These are phyloP conservation scores for Gymnothorax javanicus DNA, from an alignment of 2,797 vertebrate genomes.

Conservation along the genomic window DNA sequence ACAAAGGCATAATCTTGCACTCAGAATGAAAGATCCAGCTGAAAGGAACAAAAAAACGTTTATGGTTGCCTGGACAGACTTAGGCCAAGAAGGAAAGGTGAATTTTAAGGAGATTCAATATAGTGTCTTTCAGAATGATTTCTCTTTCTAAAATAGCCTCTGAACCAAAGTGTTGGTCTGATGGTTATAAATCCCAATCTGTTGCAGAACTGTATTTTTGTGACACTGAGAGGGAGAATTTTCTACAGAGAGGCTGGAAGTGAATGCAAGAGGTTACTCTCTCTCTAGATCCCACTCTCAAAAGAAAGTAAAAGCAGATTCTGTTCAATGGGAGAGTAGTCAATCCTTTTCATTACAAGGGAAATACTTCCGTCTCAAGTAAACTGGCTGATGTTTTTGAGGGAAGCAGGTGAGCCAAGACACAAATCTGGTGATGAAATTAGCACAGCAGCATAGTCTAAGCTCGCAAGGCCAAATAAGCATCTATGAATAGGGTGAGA, in stretches of 20 bases:
- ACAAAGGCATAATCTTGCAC: not conserved
- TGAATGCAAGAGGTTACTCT: not conserved
- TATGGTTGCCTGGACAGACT: not conserved
- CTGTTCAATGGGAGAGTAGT: not conserved
- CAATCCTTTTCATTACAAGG: not conserved
- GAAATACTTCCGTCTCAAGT: not conserved
- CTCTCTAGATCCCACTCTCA: not conserved
- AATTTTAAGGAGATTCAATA: not conserved
- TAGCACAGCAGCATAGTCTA: not conserved
- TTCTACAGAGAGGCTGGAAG: not conserved
- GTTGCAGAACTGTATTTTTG: not conserved
- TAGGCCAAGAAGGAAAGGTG: not conserved
- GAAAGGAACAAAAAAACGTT: not conserved
- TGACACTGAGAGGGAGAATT: not conserved
- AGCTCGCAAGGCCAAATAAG: not conserved
- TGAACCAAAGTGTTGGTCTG: not conserved
- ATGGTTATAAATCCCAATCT: not conserved
- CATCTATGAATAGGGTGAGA: not conserved
- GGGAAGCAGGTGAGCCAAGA: not conserved
- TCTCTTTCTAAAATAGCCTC: not conserved
- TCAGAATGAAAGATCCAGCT: not conserved
- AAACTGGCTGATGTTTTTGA: not conserved
- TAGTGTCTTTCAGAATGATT: not conserved
- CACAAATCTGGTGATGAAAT: not conserved
- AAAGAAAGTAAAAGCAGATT: not conserved